Evolutionary conservation across 1,140 invertebrate species (phyloP), one percentile per base, ranked within the genome.

Genomic region (Drosophila funebris): DNA sequence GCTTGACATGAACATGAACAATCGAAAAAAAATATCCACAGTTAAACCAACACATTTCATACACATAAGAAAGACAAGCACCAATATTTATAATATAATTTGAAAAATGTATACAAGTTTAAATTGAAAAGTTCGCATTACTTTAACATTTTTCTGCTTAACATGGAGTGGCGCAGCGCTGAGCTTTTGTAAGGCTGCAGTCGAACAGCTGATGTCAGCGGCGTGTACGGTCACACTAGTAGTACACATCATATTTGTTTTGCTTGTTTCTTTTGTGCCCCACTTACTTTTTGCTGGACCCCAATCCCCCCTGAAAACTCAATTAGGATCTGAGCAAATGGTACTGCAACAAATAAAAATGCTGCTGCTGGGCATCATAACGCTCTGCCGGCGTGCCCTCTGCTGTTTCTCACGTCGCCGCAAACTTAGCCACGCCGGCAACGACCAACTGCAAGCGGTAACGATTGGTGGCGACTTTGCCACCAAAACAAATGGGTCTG

Each of bases 321-420:
- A 52, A 60, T 53, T 5, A 37, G 13, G 9, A 48, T 8, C 18
- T 33, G 24, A 9, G 14, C 33, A 66, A 63, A 84, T 80, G 78
- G 71, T 91, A 62, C 44, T 90, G 43, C 90, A 91, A 68, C 90
- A 91, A 78, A 77, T 92, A 0, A 92, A 91, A 64, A 61, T 90
- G 60, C 53, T 92, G 27, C 50, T 92, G 24, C 64, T 92, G 39
- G 73, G 76, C 67, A 76, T 92, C 18, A 60, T 92, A 3, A 78
- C 83, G 37, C 61, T 91, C 16, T 89, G 89, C 50, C 73, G 88
- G 29, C 79, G 91, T 9, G 90, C 90, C 14, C 48, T 92, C 33
- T 92, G 91, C 64, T 92, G 91, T 50, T 91, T 92, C 61, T 90
- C 90, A 2, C 69, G 91, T 2, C 79, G 80, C 27, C 83, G 91